Evolutionary conservation across 1,140 invertebrate species (phyloP).

Genomic region (Kradibia gibbosae): DNA sequence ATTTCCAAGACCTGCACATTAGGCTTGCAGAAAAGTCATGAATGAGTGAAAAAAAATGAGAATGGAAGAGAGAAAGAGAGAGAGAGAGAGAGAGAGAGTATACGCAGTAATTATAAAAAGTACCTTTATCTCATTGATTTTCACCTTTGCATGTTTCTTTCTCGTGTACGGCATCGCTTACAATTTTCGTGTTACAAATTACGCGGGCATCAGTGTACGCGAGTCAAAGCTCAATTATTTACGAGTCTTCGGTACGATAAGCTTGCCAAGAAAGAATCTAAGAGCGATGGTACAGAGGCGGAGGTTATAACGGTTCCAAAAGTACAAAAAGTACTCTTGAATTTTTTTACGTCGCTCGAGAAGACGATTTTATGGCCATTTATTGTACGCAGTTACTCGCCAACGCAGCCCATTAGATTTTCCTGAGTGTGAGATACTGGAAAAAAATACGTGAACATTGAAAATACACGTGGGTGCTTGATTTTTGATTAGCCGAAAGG

Average conservation of each 20-base stretch:
- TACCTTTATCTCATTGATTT: conserved; percentile 56
- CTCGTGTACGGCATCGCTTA: conserved; percentile 33
- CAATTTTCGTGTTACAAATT: conserved; percentile 58
- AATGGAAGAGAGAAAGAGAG: not conserved
- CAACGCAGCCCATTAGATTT: conserved; percentile 23
- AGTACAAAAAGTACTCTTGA: not conserved
- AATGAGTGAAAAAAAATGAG: not conserved
- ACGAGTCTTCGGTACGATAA: conserved; percentile 47
- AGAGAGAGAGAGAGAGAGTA: not conserved
- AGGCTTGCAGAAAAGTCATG: not conserved
- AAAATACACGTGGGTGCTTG: not conserved
- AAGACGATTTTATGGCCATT: conserved; percentile 39
- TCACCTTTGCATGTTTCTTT: conserved; percentile 53
- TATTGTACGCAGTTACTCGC: conserved; percentile 21
- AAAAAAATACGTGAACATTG: conserved; percentile 9
- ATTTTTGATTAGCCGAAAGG: conserved; percentile 19
- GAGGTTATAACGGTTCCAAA: conserved; percentile 3
- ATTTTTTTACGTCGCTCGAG: conserved; percentile 3
- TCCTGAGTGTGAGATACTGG: not conserved
- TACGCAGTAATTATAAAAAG: conserved; percentile 26
- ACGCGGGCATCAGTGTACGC: conserved; percentile 48
- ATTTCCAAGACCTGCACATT: not conserved
- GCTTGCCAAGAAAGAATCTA: conserved; percentile 42
- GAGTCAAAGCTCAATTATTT: conserved; percentile 48
- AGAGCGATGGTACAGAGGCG: conserved; percentile 26